Conservation (phyloP, 2,888 invertebrate genomes). For the Drosophila sordidula region DNA sequence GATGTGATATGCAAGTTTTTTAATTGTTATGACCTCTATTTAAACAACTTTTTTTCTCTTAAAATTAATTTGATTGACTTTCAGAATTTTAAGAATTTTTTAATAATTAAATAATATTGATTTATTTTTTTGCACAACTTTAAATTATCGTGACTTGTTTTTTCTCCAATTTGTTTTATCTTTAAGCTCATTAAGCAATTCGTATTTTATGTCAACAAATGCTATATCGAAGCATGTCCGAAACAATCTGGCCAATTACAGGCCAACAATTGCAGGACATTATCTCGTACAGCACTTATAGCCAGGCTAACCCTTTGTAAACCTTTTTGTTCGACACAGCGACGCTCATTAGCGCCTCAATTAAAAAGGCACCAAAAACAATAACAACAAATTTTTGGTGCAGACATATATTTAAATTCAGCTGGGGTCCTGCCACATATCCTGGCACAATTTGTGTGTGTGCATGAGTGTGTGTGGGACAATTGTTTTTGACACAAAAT, state of each 20-base stretch:
- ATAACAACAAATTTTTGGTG: slow-evolving; percentile 36
- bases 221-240: slow-evolving; percentile 12
- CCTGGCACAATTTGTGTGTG: slow-evolving; percentile 32
- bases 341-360: slow-evolving; percentile 66
- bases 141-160: not conserved
- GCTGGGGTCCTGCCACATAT: slow-evolving; percentile 33
- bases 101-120: not conserved
- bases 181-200: not conserved
- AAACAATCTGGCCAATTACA: slow-evolving; percentile 59
- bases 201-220: slow-evolving; percentile 9
- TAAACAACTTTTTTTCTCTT: too few species aligned
- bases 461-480: slow-evolving; percentile 51
- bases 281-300: slow-evolving; percentile 2
- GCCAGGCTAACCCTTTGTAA: slow-evolving; percentile 43
- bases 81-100: not conserved
- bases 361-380: slow-evolving; percentile 54
- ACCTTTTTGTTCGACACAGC: slow-evolving; percentile 45
- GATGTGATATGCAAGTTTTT: not conserved
- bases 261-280: slow-evolving; percentile 22
- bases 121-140: not conserved
- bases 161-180: not conserved
- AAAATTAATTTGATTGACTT: too few species aligned
- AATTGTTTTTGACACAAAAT: slow-evolving; percentile 78
- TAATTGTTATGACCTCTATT: not conserved
- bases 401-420: slow-evolving; percentile 21